Base-by-base conservation (phyloP, 2,113 vertebrate genomes). In the Empidonax alnorum region DNA sequence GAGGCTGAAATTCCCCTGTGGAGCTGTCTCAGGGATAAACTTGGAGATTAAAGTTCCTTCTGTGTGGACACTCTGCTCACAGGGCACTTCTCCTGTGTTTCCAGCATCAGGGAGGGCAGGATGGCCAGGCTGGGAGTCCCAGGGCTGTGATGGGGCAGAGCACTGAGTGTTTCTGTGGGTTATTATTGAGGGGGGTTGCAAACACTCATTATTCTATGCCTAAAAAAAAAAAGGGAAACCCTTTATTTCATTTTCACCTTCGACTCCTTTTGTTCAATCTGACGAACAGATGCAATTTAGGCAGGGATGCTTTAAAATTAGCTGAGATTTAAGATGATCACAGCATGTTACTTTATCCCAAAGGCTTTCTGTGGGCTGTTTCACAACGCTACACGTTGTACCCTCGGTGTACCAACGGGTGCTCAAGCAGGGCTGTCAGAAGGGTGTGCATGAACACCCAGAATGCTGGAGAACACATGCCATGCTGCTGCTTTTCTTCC, bases 61-160 rank as follows among this genome's bases (percentile, higher is more conserved):
- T 46, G 0, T 2, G 24, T 0, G 37, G 55, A 49, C 5, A 1
- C 6, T 30, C 31, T 46, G 69, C 81, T 84, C 72, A 2, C 61
- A 25, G 66, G n/a, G 27, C 1, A 2, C 9, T 61, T 12, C 10
- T 25, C 24, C 58, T 21, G 25, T 0, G 6, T 22, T 9, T 11
- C 27, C 22, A 74, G 50, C 33, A 14, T 37, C 2, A 3, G 39
- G 0, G 8, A 46, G 67, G 72, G 50, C 62, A 59, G 50, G 33
- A 53, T 1, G 21, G 27, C 16, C 58, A 33, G 46, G 35, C 71
- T 18, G 65, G 71, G 37, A 63, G 27, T 17, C 25, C 37, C 62
- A 21, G 39, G 12, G 62, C 27, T 63, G 62, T 10, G 49, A 27
- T 9, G 63, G 44, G 66, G 33, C 83, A 87, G 44, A 80, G 87